These are phyloP conservation scores for Epistrophe grossulariae DNA, from an alignment of 2,888 invertebrate species.

Conservation along the genomic window DNA sequence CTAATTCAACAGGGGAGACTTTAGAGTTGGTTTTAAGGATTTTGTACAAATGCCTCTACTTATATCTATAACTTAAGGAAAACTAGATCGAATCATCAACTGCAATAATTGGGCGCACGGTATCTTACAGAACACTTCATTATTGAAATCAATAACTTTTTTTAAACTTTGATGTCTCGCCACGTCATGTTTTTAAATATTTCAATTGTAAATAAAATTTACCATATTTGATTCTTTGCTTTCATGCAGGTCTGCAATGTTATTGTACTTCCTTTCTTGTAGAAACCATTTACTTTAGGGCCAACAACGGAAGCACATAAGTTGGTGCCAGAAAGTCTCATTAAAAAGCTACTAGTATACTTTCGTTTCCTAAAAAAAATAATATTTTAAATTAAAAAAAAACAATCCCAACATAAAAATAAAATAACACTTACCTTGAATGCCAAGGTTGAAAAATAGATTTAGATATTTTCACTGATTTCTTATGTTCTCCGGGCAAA, in stretches of 20 bases:
- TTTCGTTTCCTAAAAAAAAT: conserved; percentile 87
- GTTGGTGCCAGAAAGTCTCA: conserved; percentile 89
- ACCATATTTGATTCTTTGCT: conserved; percentile 89
- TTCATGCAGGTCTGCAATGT: conserved; percentile 89
- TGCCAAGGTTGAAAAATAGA: conserved; percentile 92
- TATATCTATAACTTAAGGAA: too few relatives aligned
- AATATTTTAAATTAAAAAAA: not conserved
- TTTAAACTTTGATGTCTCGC: too few relatives aligned
- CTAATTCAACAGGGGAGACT: too few relatives aligned
- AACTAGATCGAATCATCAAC: too few relatives aligned
- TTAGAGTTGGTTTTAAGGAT: too few relatives aligned
- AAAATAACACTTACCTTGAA: conserved; percentile 84
- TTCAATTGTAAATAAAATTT: conserved; percentile 16
- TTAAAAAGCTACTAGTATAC: conserved; percentile 89
- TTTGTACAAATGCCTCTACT: too few relatives aligned
- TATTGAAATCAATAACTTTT: too few relatives aligned
- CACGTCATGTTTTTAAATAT: not conserved
- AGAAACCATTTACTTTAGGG: conserved; percentile 83
- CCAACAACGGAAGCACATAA: conserved; percentile 90
- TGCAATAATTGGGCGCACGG: too few relatives aligned
- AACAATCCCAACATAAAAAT: not conserved
- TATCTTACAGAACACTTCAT: too few relatives aligned
- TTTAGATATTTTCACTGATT: conserved; percentile 83
- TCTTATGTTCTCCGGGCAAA: conserved; percentile 87
- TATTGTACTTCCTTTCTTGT: conserved; percentile 89